These are phyloP conservation scores for Meandrina meandrites DNA, from an alignment of 92 coral and sea anemone species.

Conservation along the genomic window DNA sequence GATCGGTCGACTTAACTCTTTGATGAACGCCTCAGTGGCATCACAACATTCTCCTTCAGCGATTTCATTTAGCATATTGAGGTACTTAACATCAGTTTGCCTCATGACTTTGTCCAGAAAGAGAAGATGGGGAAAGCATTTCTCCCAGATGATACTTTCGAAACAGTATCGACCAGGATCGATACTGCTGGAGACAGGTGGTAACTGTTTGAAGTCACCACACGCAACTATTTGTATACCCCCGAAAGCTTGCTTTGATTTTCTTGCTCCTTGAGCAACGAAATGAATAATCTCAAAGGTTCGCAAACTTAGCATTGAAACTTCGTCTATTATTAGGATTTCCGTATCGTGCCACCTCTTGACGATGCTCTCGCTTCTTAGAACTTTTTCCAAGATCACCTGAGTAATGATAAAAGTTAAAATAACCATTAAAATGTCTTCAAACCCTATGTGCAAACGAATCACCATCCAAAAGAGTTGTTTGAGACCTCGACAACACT, in stretches of 20 bases:
- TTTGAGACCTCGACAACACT: too few species aligned
- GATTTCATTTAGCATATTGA: neutral
- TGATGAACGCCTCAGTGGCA: neutral
- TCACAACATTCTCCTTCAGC: neutral
- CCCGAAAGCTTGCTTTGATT: neutral
- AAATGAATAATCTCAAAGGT: neutral
- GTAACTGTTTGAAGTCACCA: neutral
- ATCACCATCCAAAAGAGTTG: too few species aligned
- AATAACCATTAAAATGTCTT: too few species aligned
- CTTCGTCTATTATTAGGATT: neutral
- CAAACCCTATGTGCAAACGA: too few species aligned
- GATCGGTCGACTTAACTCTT: neutral
- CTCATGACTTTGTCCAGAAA: neutral
- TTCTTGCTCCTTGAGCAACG: neutral
- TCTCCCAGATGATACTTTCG: neutral
- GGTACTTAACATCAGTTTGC: neutral
- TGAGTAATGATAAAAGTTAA: too few species aligned
- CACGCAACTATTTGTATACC: neutral
- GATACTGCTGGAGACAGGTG: neutral
- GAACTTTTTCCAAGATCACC: too few species aligned
- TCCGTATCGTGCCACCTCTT: neutral
- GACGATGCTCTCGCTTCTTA: too few species aligned
- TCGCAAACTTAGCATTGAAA: neutral
- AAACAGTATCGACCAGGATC: neutral
- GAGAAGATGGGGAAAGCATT: neutral